These are phyloP conservation scores for Porphyrio hochstetteri DNA, from an alignment of 2,113 vertebrate species.

Conservation along the genomic window DNA sequence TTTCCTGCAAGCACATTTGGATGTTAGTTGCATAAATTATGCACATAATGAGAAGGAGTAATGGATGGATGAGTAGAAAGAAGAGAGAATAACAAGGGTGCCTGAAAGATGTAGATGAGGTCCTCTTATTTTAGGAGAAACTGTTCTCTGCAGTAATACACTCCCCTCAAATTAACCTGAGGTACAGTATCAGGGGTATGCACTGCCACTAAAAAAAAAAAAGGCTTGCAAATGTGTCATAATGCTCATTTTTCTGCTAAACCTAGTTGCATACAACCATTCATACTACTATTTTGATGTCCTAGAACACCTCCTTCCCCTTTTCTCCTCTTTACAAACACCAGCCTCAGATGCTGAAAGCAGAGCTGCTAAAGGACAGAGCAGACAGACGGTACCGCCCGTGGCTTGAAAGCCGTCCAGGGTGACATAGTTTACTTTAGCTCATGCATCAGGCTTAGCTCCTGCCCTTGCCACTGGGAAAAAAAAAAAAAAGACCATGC, in stretches of 20 bases:
- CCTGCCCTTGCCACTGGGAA: background rate
- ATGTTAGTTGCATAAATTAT: background rate
- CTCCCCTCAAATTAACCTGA: background rate
- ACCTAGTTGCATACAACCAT: background rate
- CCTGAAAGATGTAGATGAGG: background rate
- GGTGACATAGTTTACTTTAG: background rate
- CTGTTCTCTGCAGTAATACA: background rate
- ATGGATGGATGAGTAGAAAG: background rate
- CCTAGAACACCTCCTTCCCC: background rate
- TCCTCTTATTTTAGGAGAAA: background rate
- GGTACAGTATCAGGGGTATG: background rate
- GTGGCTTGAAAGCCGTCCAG: background rate
- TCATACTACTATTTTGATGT: background rate
- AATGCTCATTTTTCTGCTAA: background rate
- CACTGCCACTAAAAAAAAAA: background rate
- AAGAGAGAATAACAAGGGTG: background rate
- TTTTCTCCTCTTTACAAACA: background rate
- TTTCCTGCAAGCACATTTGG: background rate
- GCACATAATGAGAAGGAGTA: background rate
- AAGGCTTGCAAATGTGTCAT: background rate
- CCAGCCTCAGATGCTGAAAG: background rate
- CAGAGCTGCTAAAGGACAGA: background rate
- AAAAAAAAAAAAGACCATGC: background rate
- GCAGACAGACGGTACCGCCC: background rate
- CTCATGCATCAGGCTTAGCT: background rate